These are phyloP conservation scores for Carcinoscorpius rotundicauda DNA, from an alignment of 1,140 invertebrate species.

Conservation along the genomic window DNA sequence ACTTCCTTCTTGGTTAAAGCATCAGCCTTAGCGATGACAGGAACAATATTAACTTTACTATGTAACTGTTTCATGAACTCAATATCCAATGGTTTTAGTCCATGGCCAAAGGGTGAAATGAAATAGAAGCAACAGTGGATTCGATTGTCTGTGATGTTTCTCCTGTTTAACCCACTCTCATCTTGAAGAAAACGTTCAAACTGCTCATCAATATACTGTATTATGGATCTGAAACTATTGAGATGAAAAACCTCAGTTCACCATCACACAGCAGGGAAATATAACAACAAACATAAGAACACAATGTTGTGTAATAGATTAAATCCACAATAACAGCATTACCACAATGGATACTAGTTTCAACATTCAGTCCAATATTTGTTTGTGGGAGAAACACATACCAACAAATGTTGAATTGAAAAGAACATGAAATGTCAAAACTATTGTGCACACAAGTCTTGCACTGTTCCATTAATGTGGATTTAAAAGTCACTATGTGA, in stretches of 20 bases:
- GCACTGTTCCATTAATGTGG: no score
- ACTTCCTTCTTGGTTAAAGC: conserved; percentile 93
- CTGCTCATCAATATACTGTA: conserved; percentile 87
- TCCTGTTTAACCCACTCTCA: conserved; percentile 78
- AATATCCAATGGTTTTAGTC: conserved; percentile 87
- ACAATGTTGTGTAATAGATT: no score
- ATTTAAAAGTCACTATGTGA: no score
- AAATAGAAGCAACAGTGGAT: conserved; percentile 98
- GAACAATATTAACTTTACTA: conserved; percentile 93
- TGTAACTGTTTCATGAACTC: conserved; percentile 98
- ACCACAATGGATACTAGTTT: no score
- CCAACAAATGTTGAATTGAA: no score
- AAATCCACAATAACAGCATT: no score
- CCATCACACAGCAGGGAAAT: no score
- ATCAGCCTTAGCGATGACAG: conserved; percentile 97
- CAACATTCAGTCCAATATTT: no score
- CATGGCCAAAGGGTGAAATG: conserved; percentile 96
- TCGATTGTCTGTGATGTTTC: conserved; percentile 83
- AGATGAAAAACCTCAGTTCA: conserved; percentile 3
- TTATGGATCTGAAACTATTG: conserved; percentile 46
- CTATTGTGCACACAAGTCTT: no score
- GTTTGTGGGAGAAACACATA: no score
- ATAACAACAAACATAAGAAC: no score
- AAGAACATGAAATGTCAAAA: no score
- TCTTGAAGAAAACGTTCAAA: conserved; percentile 76